phyloP scores from a whole-genome alignment of 2,113 vertebrate genomes.

The Silurus asotus region DNA sequence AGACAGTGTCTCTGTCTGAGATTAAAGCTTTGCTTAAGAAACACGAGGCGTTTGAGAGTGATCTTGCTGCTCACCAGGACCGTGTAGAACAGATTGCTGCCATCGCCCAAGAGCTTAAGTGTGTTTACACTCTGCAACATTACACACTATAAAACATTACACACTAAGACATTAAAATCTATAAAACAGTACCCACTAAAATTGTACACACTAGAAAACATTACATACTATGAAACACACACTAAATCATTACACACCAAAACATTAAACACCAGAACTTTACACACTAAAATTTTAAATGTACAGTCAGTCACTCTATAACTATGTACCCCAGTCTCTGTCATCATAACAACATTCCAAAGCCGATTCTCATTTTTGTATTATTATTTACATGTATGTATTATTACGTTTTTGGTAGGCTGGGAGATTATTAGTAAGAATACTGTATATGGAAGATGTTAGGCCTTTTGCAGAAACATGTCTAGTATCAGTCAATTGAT shows the following conservation, averaged over 20 bases:
- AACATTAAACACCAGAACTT: background rate
- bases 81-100: slow-evolving; percentile 97
- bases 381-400: too few species aligned
- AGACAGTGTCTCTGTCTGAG: slow-evolving; percentile 91
- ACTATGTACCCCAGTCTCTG: too few species aligned
- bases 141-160: background rate
- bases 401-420: too few species aligned
- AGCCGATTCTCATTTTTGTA: too few species aligned
- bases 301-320: too few species aligned
- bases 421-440: too few species aligned
- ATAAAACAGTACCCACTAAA: background rate
- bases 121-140: slow-evolving; percentile 51
- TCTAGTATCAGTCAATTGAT: too few species aligned
- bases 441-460: too few species aligned
- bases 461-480: too few species aligned
- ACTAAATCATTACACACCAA: background rate
- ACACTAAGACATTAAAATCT: background rate
- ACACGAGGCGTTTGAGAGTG: slow-evolving; percentile 79
- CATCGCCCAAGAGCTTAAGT: slow-evolving; percentile 98
- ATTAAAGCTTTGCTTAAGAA: slow-evolving; percentile 98
- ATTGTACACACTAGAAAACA: background rate
- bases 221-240: background rate
- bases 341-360: too few species aligned
- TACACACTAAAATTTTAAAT: background rate
- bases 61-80: slow-evolving; percentile 94